These are phyloP conservation scores for Anoplolepis gracilipes DNA, from an alignment of 1,140 invertebrate genomes.

Conservation along the genomic window DNA sequence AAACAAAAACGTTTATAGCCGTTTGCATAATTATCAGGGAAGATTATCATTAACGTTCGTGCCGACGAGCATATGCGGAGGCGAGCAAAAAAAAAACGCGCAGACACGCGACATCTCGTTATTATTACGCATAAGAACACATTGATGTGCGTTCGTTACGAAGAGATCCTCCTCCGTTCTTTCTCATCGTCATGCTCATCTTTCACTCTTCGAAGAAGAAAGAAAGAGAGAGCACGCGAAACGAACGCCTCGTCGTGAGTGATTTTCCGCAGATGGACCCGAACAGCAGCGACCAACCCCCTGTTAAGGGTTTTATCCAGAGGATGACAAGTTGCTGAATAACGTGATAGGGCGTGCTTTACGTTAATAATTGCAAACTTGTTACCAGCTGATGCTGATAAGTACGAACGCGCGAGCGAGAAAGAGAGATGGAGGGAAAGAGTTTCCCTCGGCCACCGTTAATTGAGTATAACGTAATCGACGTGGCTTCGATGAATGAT, in stretches of 20 bases:
- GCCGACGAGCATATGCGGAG: constrained; percentile 13
- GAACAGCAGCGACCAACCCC: constrained; percentile 40
- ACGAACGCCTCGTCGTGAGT: constrained; percentile 27
- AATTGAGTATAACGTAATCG: constrained; percentile 75
- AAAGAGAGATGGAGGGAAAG: constrained; percentile 8
- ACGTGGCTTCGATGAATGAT: constrained; percentile 65
- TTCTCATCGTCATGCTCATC: neutral
- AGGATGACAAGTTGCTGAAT: constrained; percentile 58
- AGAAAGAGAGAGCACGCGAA: constrained; percentile 32
- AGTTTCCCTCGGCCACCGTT: constrained; percentile 44
- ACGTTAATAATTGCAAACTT: constrained; percentile 57
- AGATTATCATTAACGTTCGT: constrained; percentile 39
- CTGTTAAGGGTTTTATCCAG: constrained; percentile 17
- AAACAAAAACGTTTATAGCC: constrained; percentile 34
- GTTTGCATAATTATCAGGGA: constrained; percentile 44
- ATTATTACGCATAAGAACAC: constrained; percentile 50
- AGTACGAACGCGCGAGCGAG: constrained; percentile 2
- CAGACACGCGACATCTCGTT: constrained; percentile 44
- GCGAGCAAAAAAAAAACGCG: constrained; percentile 30
- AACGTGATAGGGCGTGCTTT: constrained; percentile 57
- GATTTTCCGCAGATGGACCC: constrained; percentile 51
- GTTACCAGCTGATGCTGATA: constrained; percentile 40
- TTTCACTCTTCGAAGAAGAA: neutral
- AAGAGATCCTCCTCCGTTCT: constrained; percentile 9
- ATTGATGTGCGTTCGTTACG: constrained; percentile 46